A percentile compares a stretch with the other conserved stretches of the same genome.
These are phyloP conservation scores for Phainopepla nitens DNA, from an alignment of 2,113 vertebrate genomes.

Conservation along the genomic window DNA sequence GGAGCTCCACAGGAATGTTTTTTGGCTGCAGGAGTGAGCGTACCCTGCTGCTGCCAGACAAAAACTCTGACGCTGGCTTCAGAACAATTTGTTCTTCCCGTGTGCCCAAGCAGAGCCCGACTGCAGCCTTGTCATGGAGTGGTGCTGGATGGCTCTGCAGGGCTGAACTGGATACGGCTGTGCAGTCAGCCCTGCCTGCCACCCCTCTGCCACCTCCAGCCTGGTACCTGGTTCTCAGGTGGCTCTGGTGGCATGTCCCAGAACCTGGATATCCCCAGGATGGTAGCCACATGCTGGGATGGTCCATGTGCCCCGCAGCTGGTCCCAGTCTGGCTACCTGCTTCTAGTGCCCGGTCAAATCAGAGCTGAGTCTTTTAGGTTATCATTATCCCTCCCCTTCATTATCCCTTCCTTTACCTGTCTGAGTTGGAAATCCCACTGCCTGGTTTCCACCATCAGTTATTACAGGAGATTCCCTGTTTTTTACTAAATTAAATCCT, in stretches of 20 bases:
- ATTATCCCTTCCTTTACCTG: background rate
- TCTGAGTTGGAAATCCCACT: background rate
- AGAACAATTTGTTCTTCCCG: background rate
- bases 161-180: background rate
- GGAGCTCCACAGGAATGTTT: background rate
- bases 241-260: background rate
- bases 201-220: background rate
- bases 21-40: background rate
- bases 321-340: background rate
- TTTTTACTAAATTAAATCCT: background rate
- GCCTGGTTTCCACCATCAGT: background rate
- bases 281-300: fast-evolving
- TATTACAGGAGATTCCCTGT: background rate
- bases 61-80: background rate
- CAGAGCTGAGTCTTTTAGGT: background rate
- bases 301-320: fast-evolving
- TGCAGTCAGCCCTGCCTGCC: background rate
- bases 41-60: background rate
- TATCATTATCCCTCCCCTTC: background rate
- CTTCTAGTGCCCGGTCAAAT: background rate
- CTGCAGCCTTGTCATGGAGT: background rate
- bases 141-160: background rate
- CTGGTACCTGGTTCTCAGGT: background rate
- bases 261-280: too few species aligned
- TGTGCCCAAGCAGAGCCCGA: background rate